phyloP scores from a whole-genome alignment of 2,797 vertebrate species.

The Myotis daubentonii region DNA sequence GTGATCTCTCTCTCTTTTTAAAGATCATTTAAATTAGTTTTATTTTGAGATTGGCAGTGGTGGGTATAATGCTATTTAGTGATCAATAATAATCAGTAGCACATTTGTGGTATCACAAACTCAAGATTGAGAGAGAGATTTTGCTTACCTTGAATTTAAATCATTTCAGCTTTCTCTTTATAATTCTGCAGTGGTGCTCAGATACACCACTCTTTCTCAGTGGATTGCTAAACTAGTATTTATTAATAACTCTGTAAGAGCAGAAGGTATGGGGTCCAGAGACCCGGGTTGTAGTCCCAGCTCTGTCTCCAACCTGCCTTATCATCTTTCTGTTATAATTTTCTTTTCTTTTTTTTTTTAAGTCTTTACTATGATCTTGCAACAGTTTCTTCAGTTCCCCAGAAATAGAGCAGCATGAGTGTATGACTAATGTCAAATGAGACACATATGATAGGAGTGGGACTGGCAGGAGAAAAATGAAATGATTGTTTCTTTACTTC shows the following conservation, averaged over 20 bases:
- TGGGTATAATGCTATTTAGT: not conserved
- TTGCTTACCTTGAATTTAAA: not conserved
- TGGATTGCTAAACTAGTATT: not conserved
- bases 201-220: not conserved
- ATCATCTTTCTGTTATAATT: not conserved
- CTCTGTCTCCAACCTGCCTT: not conserved
- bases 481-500: not conserved
- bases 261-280: not conserved
- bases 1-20: not conserved
- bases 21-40: not conserved
- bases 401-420: not conserved
- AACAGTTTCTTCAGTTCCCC: not conserved
- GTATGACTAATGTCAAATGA: not conserved
- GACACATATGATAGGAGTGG: not conserved
- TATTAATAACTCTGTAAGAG: not conserved
- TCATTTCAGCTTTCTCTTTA: not conserved
- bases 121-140: not conserved
- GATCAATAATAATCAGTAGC: not conserved
- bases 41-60: not conserved
- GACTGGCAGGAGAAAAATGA: not conserved
- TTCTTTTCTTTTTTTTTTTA: not conserved
- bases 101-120: not conserved
- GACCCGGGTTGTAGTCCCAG: not conserved
- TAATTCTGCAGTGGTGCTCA: not conserved
- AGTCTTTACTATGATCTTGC: not conserved